phyloP scores from a whole-genome alignment of 2,888 invertebrate genomes.

The Lasioglossum zephyrum region DNA sequence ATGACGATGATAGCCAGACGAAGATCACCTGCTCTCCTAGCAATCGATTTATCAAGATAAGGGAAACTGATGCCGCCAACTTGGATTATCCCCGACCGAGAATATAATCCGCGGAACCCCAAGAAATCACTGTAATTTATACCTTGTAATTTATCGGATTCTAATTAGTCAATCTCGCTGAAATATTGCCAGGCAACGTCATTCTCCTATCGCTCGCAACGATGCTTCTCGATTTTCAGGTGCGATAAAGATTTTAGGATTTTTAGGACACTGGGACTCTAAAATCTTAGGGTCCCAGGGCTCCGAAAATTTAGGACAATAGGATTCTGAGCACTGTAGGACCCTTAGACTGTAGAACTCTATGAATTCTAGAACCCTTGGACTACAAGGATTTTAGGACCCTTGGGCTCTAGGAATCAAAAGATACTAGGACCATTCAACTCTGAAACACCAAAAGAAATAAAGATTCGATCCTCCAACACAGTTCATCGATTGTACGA shows the following conservation, averaged over 20 bases:
- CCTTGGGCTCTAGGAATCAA: too few relatives aligned
- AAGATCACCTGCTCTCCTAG: conserved; percentile 7
- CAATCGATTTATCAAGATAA: conserved; percentile 35
- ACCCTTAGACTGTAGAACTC: neutral
- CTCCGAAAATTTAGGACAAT: neutral
- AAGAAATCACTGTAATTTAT: neutral
- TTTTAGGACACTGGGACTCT: neutral
- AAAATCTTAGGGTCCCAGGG: neutral
- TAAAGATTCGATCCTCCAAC: neutral
- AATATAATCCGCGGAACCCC: neutral
- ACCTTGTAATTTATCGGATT: neutral
- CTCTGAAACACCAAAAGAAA: neutral
- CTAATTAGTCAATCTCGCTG: neutral
- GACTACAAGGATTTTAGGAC: too few relatives aligned
- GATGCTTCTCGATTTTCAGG: neutral
- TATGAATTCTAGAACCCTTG: too few relatives aligned
- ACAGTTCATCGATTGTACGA: too few relatives aligned
- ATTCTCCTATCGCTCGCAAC: neutral
- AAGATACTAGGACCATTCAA: too few relatives aligned
- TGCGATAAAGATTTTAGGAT: neutral
- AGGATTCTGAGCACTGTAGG: neutral
- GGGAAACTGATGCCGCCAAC: neutral
- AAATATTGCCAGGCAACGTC: neutral
- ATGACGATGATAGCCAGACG: conserved; percentile 45
- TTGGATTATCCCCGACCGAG: neutral